Conservation (phyloP, 2,113 vertebrate genomes). For the Esox niger region DNA sequence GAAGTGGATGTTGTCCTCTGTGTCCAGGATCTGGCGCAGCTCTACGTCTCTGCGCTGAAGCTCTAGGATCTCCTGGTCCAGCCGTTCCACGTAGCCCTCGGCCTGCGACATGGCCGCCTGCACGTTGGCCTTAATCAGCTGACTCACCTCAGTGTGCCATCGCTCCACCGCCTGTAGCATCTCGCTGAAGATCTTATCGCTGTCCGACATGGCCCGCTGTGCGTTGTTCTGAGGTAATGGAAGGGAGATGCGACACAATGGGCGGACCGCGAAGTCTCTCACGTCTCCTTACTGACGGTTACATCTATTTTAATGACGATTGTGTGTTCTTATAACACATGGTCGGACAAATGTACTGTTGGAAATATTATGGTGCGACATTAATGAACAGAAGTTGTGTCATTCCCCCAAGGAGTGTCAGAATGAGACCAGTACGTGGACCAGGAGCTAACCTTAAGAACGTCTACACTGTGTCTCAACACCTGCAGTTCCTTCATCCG, state of each 20-base stretch:
- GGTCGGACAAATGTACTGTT: neutral
- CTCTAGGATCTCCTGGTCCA: slow-evolving; percentile 75
- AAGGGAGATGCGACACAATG: neutral
- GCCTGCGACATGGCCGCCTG: slow-evolving; percentile 73
- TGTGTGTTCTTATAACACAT: neutral
- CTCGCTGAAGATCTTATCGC: slow-evolving; percentile 74
- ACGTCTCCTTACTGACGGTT: too few species aligned
- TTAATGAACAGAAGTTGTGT: too few species aligned
- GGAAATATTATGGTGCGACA: too few species aligned
- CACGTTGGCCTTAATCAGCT: slow-evolving; percentile 74
- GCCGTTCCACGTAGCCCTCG: slow-evolving; percentile 69
- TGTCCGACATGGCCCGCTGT: slow-evolving; percentile 67
- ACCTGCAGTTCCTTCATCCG: slow-evolving; percentile 76
- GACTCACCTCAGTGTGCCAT: slow-evolving; percentile 72
- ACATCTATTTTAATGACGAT: neutral
- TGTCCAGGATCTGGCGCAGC: slow-evolving; percentile 71
- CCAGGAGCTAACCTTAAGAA: slow-evolving; percentile 66
- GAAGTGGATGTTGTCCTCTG: slow-evolving; percentile 78
- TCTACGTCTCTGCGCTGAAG: slow-evolving; percentile 70
- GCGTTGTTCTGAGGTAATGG: slow-evolving; percentile 56
- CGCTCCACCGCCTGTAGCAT: slow-evolving; percentile 75
- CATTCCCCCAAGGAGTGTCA: neutral
- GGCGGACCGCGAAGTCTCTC: too few species aligned
- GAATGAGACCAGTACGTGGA: neutral
- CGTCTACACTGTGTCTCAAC: slow-evolving; percentile 72